These are phyloP conservation scores for Cynopterus brachyotis DNA, from an alignment of 2,113 vertebrate genomes.

Conservation along the genomic window DNA sequence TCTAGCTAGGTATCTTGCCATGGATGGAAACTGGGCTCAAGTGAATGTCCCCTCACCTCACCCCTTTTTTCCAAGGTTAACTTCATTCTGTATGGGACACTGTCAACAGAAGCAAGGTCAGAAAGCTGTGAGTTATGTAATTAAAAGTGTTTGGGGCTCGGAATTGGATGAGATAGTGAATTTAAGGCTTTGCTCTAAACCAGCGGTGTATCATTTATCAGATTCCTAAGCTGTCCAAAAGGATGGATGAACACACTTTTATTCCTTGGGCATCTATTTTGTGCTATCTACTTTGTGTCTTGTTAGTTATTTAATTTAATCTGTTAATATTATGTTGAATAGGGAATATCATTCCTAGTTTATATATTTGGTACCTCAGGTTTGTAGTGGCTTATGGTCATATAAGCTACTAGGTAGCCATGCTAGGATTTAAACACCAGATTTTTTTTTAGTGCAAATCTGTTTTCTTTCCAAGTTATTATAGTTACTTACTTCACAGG, in stretches of 20 bases:
- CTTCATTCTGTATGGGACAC: no score
- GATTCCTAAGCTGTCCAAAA: background rate
- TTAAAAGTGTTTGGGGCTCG: background rate
- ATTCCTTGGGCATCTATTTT: background rate
- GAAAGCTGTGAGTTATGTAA: background rate
- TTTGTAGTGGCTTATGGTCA: background rate
- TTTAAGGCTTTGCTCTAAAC: background rate
- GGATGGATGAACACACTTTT: background rate
- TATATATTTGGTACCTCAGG: background rate
- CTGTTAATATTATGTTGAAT: background rate
- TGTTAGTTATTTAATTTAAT: background rate
- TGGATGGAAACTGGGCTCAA: background rate
- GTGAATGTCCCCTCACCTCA: rapidly evolving
- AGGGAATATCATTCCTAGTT: background rate
- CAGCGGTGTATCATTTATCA: background rate
- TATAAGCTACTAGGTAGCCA: no score
- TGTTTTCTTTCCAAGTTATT: constrained; percentile 36
- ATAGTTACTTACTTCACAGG: background rate
- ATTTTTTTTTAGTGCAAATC: background rate
- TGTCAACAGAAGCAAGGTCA: background rate
- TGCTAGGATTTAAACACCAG: background rate
- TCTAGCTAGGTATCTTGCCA: background rate
- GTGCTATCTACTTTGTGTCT: background rate
- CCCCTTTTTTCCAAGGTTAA: background rate
- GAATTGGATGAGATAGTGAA: background rate